phyloP scores from a whole-genome alignment of 1,140 invertebrate species.

The Trialeurodes vaporariorum region DNA sequence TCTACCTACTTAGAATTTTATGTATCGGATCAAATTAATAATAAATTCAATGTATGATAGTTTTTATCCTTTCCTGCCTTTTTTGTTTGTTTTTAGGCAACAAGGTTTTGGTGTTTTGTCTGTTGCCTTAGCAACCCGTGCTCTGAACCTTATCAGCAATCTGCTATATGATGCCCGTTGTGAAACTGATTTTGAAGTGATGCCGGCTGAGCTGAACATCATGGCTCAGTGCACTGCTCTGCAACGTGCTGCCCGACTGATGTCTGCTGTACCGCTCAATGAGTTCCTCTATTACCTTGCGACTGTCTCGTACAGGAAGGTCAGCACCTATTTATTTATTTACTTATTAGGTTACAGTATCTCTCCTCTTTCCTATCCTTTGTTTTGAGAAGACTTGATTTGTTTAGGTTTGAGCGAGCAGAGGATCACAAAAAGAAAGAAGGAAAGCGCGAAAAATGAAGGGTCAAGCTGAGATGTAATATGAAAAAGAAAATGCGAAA shows the following conservation, averaged over 20 bases:
- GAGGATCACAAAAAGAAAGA: too few species aligned
- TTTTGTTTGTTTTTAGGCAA: constrained; percentile 37
- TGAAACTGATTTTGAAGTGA: constrained; percentile 23
- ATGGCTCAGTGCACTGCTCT: constrained; percentile 47
- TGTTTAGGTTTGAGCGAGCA: too few species aligned
- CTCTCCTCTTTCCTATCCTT: too few species aligned
- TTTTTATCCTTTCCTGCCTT: too few species aligned
- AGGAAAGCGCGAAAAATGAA: too few species aligned
- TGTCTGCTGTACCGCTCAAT: constrained; percentile 49
- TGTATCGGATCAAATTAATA: too few species aligned
- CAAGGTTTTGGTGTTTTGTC: constrained; percentile 71
- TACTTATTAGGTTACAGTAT: too few species aligned
- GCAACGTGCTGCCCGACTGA: constrained; percentile 51
- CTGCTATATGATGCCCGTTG: constrained; percentile 51
- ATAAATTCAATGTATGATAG: too few species aligned
- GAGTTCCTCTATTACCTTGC: constrained; percentile 77
- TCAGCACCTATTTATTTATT: constrained; percentile 24
- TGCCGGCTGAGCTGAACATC: constrained; percentile 45
- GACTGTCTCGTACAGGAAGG: constrained; percentile 78
- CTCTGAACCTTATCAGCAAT: constrained; percentile 49
- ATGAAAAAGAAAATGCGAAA: too few species aligned
- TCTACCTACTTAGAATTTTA: too few species aligned
- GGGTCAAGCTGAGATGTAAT: too few species aligned
- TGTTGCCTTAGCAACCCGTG: constrained; percentile 63
- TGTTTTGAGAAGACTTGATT: too few species aligned